A percentile compares a stretch with the other conserved stretches of the same genome.
Evolutionary conservation across 2,113 vertebrate species (phyloP).

Genomic region (Bucco capensis): DNA sequence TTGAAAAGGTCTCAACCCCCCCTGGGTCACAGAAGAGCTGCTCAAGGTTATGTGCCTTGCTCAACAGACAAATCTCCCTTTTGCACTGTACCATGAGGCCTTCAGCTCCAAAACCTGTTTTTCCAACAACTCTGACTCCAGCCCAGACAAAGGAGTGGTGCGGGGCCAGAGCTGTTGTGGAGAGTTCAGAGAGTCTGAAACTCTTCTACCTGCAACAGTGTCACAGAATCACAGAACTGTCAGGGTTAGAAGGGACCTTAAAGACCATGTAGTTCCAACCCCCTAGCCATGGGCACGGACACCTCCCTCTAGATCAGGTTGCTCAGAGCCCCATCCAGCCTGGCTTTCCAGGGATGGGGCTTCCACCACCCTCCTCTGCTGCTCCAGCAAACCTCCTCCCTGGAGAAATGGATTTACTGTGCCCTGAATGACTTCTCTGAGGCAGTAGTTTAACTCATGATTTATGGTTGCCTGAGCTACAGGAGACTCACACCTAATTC

Average conservation of each 20-base stretch:
- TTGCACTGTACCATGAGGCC: not conserved
- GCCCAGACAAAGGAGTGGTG: not conserved
- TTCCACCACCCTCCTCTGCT: too few species aligned
- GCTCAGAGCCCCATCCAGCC: too few species aligned
- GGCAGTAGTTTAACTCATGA: not conserved
- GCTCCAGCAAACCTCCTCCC: not conserved
- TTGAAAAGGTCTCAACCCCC: not conserved
- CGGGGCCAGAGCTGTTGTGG: not conserved
- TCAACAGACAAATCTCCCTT: not conserved
- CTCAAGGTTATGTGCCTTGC: not conserved
- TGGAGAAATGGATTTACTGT: not conserved
- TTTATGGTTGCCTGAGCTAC: not conserved
- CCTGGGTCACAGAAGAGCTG: not conserved
- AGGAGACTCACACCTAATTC: not conserved
- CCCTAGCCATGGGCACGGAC: too few species aligned
- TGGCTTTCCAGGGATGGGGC: too few species aligned
- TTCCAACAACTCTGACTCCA: not conserved
- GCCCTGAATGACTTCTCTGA: not conserved
- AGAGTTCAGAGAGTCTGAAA: not conserved
- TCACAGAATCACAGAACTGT: too few species aligned
- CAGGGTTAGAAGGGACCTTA: too few species aligned
- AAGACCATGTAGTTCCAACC: too few species aligned
- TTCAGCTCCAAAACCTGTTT: not conserved
- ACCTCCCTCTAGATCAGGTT: too few species aligned
- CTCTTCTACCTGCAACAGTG: not conserved